Evolutionary conservation across 2,888 invertebrate species (phyloP).

Genomic region (Venusia cambrica): DNA sequence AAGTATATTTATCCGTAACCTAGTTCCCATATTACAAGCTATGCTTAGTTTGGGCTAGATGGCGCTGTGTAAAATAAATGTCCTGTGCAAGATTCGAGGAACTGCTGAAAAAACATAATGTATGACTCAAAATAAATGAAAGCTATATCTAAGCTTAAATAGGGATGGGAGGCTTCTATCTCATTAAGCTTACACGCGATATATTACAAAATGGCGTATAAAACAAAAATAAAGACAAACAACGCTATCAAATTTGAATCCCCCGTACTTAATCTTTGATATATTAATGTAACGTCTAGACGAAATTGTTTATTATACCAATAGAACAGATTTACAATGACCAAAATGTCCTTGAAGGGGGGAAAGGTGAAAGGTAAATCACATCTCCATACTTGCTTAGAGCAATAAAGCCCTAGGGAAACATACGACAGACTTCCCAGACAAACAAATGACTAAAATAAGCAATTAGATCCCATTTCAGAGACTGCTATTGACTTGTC

Average conservation of each 20-base stretch:
- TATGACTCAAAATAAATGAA: no score
- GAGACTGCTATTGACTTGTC: slow-evolving; percentile 25
- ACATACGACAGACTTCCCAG: slow-evolving; percentile 32
- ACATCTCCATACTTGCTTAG: slow-evolving; percentile 37
- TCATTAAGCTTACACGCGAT: slow-evolving; percentile 33
- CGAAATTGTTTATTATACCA: slow-evolving; percentile 48
- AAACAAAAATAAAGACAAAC: slow-evolving; percentile 47
- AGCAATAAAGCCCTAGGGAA: slow-evolving; percentile 39
- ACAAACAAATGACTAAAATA: slow-evolving; percentile 39
- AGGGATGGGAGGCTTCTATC: slow-evolving; percentile 29
- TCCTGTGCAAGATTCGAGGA: no score
- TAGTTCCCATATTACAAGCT: no score
- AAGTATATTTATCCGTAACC: no score
- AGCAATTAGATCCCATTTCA: slow-evolving; percentile 35
- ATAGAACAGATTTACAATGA: slow-evolving; percentile 41
- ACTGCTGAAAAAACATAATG: slow-evolving; percentile 2
- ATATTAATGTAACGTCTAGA: slow-evolving; percentile 48
- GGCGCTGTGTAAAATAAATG: no score
- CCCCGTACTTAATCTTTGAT: slow-evolving; percentile 38
- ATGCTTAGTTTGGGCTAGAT: no score
- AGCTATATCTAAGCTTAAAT: no score
- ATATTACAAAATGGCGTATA: slow-evolving; percentile 36
- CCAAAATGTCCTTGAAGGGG: slow-evolving; percentile 38
- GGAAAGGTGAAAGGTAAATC: slow-evolving; percentile 49
- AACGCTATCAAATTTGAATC: slow-evolving; percentile 44